A percentile compares a stretch with the other conserved stretches of the same genome.
These are phyloP conservation scores for Corythoichthys intestinalis DNA, from an alignment of 2,113 vertebrate species.

Conservation along the genomic window DNA sequence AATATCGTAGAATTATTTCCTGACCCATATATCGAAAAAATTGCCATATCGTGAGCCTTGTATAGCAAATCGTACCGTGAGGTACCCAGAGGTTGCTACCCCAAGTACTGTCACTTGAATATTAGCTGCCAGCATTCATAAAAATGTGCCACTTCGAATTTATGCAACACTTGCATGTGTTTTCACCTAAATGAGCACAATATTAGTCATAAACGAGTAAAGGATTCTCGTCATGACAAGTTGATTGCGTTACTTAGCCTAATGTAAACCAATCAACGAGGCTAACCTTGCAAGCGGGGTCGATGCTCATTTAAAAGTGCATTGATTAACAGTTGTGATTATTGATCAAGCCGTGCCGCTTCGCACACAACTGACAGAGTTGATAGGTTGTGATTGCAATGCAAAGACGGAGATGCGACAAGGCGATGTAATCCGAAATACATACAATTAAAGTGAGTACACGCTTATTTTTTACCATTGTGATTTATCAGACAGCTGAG, in stretches of 20 bases:
- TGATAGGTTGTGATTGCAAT: conserved; percentile 49
- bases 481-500: not conserved
- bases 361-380: conserved; percentile 67
- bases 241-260: conserved; percentile 59
- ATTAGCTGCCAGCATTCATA: not conserved
- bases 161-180: not conserved
- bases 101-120: no score
- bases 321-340: conserved; percentile 82
- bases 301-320: conserved; percentile 78
- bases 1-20: no score
- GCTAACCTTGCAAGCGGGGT: conserved; percentile 69
- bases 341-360: conserved; percentile 71
- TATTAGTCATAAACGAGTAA: not conserved
- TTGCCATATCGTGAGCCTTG: no score
- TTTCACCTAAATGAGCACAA: not conserved
- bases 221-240: conserved; percentile 35
- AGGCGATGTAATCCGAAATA: conserved; percentile 5
- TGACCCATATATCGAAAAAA: no score
- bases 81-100: no score
- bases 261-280: conserved; percentile 69
- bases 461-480: not conserved
- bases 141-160: not conserved
- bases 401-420: conserved; percentile 3
- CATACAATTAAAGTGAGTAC: not conserved
- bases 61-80: no score